Evolutionary conservation across 2,797 vertebrate genomes (phyloP).

Genomic region (Rhodeus uyekii): DNA sequence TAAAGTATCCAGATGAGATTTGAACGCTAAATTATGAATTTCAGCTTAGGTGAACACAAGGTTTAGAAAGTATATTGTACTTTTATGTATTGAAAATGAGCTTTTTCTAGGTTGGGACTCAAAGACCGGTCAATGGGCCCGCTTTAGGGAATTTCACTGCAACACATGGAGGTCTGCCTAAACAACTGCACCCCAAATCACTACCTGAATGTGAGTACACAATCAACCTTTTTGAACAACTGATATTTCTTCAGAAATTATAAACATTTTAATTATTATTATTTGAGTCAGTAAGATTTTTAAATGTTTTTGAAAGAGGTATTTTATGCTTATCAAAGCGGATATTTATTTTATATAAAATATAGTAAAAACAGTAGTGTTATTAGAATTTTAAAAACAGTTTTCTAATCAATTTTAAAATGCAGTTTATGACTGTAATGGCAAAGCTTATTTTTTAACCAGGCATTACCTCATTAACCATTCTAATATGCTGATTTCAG

Average conservation of each 20-base stretch:
- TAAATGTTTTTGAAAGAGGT: not conserved
- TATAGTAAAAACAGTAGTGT: not conserved
- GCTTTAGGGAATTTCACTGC: slow-evolving; percentile 52
- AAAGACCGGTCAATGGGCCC: slow-evolving; percentile 67
- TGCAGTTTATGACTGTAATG: not conserved
- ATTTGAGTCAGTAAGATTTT: not conserved
- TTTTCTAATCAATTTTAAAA: not conserved
- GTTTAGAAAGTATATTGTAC: not conserved
- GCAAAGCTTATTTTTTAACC: not conserved
- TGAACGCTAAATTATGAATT: not conserved
- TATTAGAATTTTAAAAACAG: not conserved
- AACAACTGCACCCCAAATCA: slow-evolving; percentile 54
- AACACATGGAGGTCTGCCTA: slow-evolving; percentile 61
- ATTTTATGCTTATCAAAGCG: not conserved
- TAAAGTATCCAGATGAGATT: not conserved
- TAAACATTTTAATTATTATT: too few relatives aligned
- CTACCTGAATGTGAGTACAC: slow-evolving; percentile 63
- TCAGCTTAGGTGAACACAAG: not conserved
- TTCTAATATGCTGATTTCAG: not conserved
- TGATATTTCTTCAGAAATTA: not conserved
- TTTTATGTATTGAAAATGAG: slow-evolving; percentile 10
- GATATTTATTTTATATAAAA: not conserved
- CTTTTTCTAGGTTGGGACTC: slow-evolving; percentile 66
- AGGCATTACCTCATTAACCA: not conserved
- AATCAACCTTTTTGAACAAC: slow-evolving; percentile 44